phyloP scores from a whole-genome alignment of 2,888 invertebrate species.

The Sepiola atlantica region DNA sequence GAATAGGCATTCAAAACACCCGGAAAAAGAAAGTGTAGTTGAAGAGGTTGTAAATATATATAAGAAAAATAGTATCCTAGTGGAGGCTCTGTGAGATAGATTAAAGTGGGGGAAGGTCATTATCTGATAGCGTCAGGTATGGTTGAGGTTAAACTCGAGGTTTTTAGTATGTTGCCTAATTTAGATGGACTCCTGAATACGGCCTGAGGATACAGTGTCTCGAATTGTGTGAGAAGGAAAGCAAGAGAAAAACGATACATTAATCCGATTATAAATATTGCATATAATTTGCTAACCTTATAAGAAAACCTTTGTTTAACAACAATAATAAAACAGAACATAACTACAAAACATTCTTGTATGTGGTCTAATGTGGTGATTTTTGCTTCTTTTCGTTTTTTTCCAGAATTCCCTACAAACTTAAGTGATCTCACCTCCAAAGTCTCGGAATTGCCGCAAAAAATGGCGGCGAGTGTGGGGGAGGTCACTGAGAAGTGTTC shows the following conservation, averaged over 20 bases:
- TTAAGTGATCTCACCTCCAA: conserved; percentile 71
- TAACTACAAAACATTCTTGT: neutral
- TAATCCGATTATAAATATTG: neutral
- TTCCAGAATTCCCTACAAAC: conserved; percentile 65
- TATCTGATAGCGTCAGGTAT: too few species aligned
- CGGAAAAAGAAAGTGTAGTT: too few species aligned
- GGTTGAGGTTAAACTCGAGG: too few species aligned
- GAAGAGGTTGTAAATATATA: too few species aligned
- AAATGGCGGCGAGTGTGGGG: conserved; percentile 70
- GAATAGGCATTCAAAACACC: too few species aligned
- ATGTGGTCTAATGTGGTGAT: conserved; percentile 41
- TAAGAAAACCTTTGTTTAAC: neutral
- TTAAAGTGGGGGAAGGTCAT: too few species aligned
- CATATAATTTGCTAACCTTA: neutral
- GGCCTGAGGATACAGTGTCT: too few species aligned
- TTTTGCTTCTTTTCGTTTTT: conserved; percentile 50
- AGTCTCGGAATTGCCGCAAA: conserved; percentile 72
- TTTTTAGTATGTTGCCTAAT: too few species aligned
- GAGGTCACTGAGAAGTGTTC: conserved; percentile 73
- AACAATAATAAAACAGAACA: conserved; percentile 24
- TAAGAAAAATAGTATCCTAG: too few species aligned
- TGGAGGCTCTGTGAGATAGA: too few species aligned
- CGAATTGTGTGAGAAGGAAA: too few species aligned
- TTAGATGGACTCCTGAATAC: too few species aligned
- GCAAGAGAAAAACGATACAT: neutral